phyloP scores from a whole-genome alignment of 2,113 vertebrate species.

The Acrocephalus kingi region DNA sequence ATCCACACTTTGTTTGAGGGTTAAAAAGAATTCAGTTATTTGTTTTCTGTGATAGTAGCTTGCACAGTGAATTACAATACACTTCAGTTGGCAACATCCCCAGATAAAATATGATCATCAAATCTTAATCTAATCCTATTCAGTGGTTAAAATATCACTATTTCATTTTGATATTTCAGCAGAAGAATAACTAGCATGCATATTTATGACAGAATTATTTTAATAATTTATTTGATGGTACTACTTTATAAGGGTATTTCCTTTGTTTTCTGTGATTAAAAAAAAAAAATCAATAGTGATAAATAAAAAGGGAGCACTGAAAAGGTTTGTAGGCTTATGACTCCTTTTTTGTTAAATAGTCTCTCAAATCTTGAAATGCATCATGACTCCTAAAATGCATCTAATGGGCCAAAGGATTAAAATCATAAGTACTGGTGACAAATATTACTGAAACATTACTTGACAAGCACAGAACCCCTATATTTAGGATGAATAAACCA shows the following conservation, averaged over 20 bases:
- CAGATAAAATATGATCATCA: neutral
- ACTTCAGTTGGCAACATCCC: neutral
- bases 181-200: neutral
- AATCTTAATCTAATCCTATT: neutral
- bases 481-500: neutral
- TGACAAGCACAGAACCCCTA: neutral
- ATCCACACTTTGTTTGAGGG: neutral
- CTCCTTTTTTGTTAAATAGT: neutral
- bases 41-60: neutral
- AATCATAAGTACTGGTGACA: neutral
- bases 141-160: neutral
- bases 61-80: neutral
- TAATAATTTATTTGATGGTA: neutral
- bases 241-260: neutral
- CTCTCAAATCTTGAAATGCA: neutral
- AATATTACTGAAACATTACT: neutral
- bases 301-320: neutral
- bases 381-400: neutral
- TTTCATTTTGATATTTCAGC: neutral
- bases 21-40: conserved; percentile 39
- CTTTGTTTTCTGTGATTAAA: neutral
- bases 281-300: neutral
- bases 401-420: neutral
- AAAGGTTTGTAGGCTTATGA: neutral
- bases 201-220: neutral